Conservation (phyloP, 2,797 vertebrate genomes). For the Limnodromus scolopaceus region DNA sequence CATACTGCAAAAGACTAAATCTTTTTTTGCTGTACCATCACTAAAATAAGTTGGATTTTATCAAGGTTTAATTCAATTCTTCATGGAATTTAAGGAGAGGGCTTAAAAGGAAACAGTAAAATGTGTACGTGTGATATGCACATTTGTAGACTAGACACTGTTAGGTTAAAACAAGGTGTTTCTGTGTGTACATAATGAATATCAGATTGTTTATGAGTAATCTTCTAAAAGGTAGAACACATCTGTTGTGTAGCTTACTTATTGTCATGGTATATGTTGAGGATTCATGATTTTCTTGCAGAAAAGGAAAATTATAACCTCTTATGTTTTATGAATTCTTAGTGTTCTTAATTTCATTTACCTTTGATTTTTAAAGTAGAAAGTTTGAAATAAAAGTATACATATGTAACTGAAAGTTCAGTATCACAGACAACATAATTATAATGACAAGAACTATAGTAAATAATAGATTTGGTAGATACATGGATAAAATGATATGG, state of each 20-base stretch:
- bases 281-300: background rate
- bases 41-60: background rate
- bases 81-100: background rate
- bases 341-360: background rate
- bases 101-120: background rate
- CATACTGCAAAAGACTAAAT: background rate
- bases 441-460: background rate
- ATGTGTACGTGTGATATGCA: background rate
- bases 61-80: background rate
- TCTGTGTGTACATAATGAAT: background rate
- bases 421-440: background rate
- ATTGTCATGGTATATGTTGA: accelerated
- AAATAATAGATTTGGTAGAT: background rate
- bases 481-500: background rate
- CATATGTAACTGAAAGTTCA: background rate
- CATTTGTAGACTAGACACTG: background rate
- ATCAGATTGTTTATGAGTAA: background rate
- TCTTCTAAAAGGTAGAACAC: background rate
- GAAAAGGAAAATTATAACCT: background rate
- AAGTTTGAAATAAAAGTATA: background rate
- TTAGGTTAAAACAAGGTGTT: background rate
- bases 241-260: background rate
- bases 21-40: background rate
- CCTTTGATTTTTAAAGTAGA: background rate
- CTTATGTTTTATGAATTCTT: background rate